A percentile compares a stretch with the other conserved stretches of the same genome.
phyloP scores from a whole-genome alignment of 2,113 vertebrate genomes.

The Pelusios castaneus region DNA sequence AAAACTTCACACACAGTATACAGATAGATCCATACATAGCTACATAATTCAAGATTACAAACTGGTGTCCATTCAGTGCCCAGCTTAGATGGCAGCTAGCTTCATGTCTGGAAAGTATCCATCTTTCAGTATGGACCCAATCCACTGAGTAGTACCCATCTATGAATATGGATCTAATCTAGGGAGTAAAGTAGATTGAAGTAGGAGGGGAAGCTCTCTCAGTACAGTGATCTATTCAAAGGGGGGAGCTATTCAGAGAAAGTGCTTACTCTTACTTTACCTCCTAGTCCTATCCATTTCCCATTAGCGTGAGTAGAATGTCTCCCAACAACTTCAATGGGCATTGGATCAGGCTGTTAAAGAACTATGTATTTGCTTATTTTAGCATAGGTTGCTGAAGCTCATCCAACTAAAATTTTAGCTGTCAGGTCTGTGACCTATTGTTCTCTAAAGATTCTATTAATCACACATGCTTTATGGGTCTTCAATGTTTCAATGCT shows the following conservation, averaged over 20 bases:
- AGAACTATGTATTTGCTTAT: neutral
- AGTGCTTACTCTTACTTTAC: neutral
- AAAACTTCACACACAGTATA: neutral
- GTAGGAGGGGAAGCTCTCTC: neutral
- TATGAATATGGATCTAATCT: neutral
- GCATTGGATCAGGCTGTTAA: neutral
- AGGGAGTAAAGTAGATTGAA: neutral
- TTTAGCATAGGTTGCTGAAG: neutral
- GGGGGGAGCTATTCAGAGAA: neutral
- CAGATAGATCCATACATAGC: neutral
- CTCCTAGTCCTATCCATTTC: neutral
- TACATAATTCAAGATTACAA: neutral
- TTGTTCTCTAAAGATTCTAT: neutral
- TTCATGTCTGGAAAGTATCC: neutral
- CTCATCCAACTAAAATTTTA: neutral
- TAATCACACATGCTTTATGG: neutral
- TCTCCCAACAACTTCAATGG: neutral
- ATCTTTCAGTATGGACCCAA: fast-evolving
- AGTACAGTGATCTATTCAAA: neutral
- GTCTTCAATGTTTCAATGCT: neutral
- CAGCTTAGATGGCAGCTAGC: neutral
- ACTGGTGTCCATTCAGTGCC: neutral
- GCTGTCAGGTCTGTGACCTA: neutral
- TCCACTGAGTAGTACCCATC: neutral
- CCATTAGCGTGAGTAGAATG: neutral